phyloP scores from a whole-genome alignment of 2,797 vertebrate species.

The Ctenopoma multispine region DNA sequence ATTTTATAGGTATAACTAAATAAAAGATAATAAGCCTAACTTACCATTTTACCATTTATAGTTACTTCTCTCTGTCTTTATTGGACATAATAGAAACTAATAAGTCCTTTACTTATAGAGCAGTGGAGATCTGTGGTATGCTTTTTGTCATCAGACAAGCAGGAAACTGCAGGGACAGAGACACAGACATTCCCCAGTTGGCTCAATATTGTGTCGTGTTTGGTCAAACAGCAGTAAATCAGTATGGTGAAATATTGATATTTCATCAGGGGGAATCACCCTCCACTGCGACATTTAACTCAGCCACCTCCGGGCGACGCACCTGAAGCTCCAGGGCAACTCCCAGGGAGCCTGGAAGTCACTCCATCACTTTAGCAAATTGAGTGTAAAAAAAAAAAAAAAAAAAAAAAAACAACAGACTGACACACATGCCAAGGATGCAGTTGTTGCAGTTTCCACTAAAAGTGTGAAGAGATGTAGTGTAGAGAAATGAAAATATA shows the following conservation, averaged over 20 bases:
- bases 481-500: neutral
- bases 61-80: neutral
- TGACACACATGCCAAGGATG: neutral
- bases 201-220: conserved; percentile 76
- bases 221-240: conserved; percentile 76
- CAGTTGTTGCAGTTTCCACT: too few relatives aligned
- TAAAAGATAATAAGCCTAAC: too few relatives aligned
- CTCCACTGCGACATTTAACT: conserved; percentile 67
- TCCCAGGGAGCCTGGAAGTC: conserved; percentile 62
- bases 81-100: neutral
- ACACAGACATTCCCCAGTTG: conserved; percentile 47
- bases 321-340: conserved; percentile 59
- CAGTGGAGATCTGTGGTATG: neutral
- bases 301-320: conserved; percentile 53
- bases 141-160: conserved; percentile 26
- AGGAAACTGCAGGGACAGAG: conserved; percentile 39
- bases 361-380: conserved; percentile 65
- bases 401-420: too few relatives aligned
- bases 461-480: neutral
- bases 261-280: conserved; percentile 74
- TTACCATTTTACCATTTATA: neutral
- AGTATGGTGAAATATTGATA: conserved; percentile 75
- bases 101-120: neutral
- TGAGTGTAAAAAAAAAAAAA: conserved; percentile 52
- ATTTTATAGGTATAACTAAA: too few relatives aligned